These are phyloP conservation scores for Melanitta fusca DNA, from an alignment of 2,797 vertebrate species.

Conservation along the genomic window DNA sequence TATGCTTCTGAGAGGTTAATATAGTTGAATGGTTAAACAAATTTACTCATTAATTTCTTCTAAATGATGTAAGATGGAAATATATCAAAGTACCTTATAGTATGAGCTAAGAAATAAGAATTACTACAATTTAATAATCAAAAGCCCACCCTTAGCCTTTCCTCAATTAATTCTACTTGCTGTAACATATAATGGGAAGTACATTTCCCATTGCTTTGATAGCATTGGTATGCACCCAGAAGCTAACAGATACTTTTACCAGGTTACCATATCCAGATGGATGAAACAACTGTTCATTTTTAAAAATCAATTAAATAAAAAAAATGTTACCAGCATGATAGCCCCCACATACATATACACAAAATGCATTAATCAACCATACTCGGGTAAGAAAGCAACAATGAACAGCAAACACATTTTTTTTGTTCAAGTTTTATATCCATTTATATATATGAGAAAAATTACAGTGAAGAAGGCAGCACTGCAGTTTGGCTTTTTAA, in stretches of 20 bases:
- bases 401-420: background rate
- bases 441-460: background rate
- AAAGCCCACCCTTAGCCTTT: background rate
- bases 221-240: background rate
- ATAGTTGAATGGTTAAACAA: background rate
- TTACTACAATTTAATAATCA: background rate
- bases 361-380: background rate
- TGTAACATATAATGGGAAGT: background rate
- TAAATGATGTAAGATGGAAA: background rate
- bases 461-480: background rate
- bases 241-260: background rate
- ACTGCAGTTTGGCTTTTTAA: background rate
- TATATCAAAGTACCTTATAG: background rate
- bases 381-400: background rate
- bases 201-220: background rate
- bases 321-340: background rate
- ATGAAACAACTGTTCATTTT: background rate
- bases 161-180: background rate
- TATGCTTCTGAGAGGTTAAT: background rate
- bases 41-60: background rate
- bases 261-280: background rate
- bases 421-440: background rate
- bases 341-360: background rate
- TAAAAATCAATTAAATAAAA: background rate
- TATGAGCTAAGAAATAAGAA: background rate